These are phyloP conservation scores for Tipula vernalis DNA, from an alignment of 2,888 invertebrate species.

Conservation along the genomic window DNA sequence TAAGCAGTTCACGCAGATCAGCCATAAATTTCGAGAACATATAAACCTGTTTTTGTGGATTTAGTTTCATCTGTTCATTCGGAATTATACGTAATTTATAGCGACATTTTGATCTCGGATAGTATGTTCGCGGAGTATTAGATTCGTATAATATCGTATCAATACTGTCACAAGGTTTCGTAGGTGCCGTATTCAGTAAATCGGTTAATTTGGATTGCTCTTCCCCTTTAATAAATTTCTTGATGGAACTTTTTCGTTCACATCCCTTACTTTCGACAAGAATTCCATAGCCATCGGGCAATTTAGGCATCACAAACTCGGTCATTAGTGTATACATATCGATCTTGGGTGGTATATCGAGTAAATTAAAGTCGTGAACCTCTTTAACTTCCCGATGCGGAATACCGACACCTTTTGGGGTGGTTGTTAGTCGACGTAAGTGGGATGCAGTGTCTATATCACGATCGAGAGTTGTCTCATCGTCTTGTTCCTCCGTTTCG, in stretches of 20 bases:
- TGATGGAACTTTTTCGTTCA: neutral
- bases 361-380: constrained; percentile 31
- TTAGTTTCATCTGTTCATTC: neutral
- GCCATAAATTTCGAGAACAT: constrained; percentile 21
- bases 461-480: constrained; percentile 20
- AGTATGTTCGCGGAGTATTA: constrained; percentile 28
- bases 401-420: neutral
- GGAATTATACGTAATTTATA: constrained; percentile 26
- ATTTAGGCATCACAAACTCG: constrained; percentile 31
- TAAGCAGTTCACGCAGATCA: constrained; percentile 31
- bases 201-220: neutral
- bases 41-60: constrained; percentile 11
- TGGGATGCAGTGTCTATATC: constrained; percentile 16
- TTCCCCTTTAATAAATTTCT: neutral
- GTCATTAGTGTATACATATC: constrained; percentile 30
- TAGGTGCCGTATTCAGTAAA: constrained; percentile 16
- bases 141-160: constrained; percentile 22
- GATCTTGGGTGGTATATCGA: constrained; percentile 28
- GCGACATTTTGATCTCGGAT: constrained; percentile 26
- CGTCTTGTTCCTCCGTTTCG: neutral
- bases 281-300: constrained; percentile 30
- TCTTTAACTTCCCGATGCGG: constrained; percentile 18
- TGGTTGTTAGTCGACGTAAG: constrained; percentile 10
- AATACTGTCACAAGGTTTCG: constrained; percentile 14
- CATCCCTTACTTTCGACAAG: neutral